Base-by-base conservation (phyloP, 2,113 vertebrate genomes). In the Pseudonaja textilis region DNA sequence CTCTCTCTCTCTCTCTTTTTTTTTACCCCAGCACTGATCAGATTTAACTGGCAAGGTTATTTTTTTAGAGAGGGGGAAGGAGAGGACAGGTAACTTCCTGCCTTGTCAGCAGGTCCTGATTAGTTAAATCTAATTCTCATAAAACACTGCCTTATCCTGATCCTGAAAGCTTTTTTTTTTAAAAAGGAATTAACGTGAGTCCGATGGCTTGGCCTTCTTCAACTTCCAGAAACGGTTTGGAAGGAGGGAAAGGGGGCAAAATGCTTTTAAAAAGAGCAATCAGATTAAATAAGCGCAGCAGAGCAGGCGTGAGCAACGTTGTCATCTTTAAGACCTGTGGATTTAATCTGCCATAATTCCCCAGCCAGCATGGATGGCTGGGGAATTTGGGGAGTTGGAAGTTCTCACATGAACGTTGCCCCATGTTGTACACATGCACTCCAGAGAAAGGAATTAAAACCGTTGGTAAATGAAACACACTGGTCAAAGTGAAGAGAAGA, bases 281-380 rank as follows among this genome's bases (percentile, higher is more conserved):
- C 50, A 26, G 89, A 92, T 93, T 0, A 20, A 94, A 47, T 94
- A 94, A 87, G 86, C 14, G n/a, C 25, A 3, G 8, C 5, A 91
- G 94, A 4, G 11, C 57, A 25, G 2, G 5, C 7, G 56, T 23
- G 22, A 5, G 56, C 56, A 45, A 10, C 23, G 8, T 26, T 26
- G 57, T 25, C 57, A 59, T 25, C 23, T 59, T 59, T 59, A 26
- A 61, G 59, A 61, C 10, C 22, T 59, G 22, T 59, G 56, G 56
- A 8, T 59, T 59, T 59, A 59, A 59, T 59, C 22, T 57, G 22
- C 8, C 59, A 10, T 2, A 61, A 29, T 61, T 61, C 25, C 25
- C 59, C 59, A 61, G 59, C 9, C 59, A 61, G 59, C 3, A 1
- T 59, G 57, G 57, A 59, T 25, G 57, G 7, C 23, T 61, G 25